Base-by-base conservation (phyloP, 2,888 invertebrate genomes). In the Caenorhabditis panamensis region DNA sequence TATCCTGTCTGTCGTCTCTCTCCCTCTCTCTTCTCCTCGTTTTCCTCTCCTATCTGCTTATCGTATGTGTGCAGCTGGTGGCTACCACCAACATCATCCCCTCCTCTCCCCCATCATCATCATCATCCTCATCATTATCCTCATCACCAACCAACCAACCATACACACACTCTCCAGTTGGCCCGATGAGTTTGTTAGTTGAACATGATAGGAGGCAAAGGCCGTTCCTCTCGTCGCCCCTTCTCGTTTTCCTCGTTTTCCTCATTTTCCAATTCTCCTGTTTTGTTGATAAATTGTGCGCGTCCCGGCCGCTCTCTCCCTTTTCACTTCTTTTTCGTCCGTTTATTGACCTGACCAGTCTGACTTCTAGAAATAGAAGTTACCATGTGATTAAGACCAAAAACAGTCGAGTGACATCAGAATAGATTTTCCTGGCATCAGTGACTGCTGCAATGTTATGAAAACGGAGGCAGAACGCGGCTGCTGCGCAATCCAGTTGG, bases 31-130 rank as follows among this genome's bases (percentile, higher is more conserved):
- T 44, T 31, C 24, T 41, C 37, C 44, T 20, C 20, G 47, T 44
- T n/a, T n/a, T n/a, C n/a, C 64, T 73, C 47, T 49, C 47, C 72
- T 73, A 73, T 73, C 73, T 73, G 73, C 73, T 73, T 73, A 73
- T 73, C 73, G 73, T 73, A 73, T 73, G 73, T 73, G 73, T 73
- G 73, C 73, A 73, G 73, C 73, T 73, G 73, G 73, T 36, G 41
- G 26, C 36, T 36, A 47, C 36, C 59, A 41, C 22, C 59, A 58
- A 18, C 20, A 24, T 26, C 54, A 56, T 44, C n/a, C 3, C 16
- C 44, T 9, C 16, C n/a, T 16, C 44, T 16, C 4, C 11, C 24
- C 24, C 51, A 22, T 59, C 41, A n/a, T 26, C 53, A 53, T 53
- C 53, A 53, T 53, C 26, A 13, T 53, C 53, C 11, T 58, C 58